phyloP scores from a whole-genome alignment of 2,797 vertebrate genomes.

The Enteromius trimaculatus region DNA sequence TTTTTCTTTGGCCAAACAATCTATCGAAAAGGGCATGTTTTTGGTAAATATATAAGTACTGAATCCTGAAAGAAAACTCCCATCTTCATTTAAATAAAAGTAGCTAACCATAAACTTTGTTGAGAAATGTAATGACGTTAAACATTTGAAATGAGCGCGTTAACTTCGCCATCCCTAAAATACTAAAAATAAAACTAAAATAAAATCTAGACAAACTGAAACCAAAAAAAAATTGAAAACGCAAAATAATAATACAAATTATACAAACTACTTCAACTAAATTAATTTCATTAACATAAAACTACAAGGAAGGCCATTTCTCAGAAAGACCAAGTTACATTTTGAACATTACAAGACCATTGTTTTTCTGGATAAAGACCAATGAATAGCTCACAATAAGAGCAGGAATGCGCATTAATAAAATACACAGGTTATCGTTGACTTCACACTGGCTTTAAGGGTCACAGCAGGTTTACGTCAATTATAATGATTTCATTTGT shows the following conservation, averaged over 20 bases:
- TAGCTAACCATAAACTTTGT: not conserved
- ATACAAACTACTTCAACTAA: not conserved
- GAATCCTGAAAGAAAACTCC: too few species aligned
- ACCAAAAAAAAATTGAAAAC: too few species aligned
- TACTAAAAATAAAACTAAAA: not conserved
- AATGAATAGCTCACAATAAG: not conserved
- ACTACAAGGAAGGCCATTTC: not conserved
- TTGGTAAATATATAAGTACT: too few species aligned
- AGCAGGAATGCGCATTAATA: not conserved
- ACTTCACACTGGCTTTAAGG: slow-evolving; percentile 6
- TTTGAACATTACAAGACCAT: not conserved
- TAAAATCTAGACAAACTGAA: not conserved
- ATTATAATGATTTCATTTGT: slow-evolving; percentile 23
- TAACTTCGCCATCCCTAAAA: not conserved
- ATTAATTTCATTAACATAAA: not conserved
- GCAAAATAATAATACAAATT: not conserved
- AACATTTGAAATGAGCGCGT: not conserved
- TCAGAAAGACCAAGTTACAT: not conserved
- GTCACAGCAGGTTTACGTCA: not conserved
- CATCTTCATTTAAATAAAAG: not conserved
- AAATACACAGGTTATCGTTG: not conserved
- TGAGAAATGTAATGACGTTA: not conserved
- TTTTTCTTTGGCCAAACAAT: not conserved
- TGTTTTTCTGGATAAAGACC: not conserved
- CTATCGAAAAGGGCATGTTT: not conserved